These are phyloP conservation scores for Lepidurus couesii DNA, from an alignment of 1,140 invertebrate species.

Conservation along the genomic window DNA sequence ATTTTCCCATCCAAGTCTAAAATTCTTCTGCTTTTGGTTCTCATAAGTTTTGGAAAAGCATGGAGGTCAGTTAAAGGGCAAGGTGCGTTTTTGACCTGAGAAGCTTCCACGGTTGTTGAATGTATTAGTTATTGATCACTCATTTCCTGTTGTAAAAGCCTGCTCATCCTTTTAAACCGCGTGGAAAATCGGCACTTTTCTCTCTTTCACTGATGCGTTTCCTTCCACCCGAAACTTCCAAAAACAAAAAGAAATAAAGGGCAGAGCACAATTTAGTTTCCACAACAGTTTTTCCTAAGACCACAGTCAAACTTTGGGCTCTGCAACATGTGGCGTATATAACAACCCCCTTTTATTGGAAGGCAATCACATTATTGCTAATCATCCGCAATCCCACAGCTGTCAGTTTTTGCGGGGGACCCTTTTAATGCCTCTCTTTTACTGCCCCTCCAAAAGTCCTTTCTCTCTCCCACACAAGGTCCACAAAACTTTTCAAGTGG, in stretches of 20 bases:
- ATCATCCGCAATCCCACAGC: not conserved
- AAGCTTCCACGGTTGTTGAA: constrained; percentile 18
- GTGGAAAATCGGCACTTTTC: constrained; percentile 21
- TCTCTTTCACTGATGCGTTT: not conserved
- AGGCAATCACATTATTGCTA: not conserved
- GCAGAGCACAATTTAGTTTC: not conserved
- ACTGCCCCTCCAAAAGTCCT: not conserved
- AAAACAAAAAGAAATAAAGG: constrained; percentile 5
- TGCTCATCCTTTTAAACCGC: constrained; percentile 19
- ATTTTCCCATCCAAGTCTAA: not conserved
- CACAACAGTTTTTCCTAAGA: not conserved
- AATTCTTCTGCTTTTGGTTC: too few species aligned
- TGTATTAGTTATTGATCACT: constrained; percentile 22
- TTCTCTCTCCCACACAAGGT: not conserved
- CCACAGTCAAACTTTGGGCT: not conserved
- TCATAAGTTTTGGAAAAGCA: not conserved
- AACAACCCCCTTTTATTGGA: not conserved
- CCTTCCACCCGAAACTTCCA: not conserved
- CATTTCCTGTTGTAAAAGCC: constrained; percentile 15
- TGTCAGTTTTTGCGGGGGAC: not conserved
- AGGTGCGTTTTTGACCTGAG: constrained; percentile 2
- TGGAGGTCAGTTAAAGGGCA: too few species aligned
- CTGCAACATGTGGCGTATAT: constrained; percentile 19
- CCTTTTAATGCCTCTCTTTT: not conserved
- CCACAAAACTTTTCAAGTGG: constrained; percentile 1